Base-by-base conservation (phyloP, 2,113 vertebrate genomes). In the Lamprotornis superbus region DNA sequence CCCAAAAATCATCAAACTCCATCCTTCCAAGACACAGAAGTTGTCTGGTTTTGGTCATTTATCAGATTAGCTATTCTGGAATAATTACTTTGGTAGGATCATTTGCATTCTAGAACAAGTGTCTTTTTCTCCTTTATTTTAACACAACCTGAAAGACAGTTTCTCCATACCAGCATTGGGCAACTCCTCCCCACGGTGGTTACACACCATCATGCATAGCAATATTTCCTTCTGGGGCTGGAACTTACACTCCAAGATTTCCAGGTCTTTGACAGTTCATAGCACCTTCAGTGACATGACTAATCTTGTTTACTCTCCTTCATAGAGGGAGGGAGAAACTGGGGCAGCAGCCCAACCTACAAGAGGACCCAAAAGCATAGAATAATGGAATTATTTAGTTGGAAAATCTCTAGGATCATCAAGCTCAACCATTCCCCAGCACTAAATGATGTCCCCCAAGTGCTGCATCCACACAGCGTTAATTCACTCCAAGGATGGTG, bases 231-330 rank as follows among this genome's bases (percentile, higher is more conserved):
- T 89, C 81, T 79, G 13, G 0, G 1, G 2, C 60, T 74, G 80
- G 39, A 84, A 64, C 39, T 47, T 15, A 71, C 0, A 0, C 53
- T 60, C 17, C n/a, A 56, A 71, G 53, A 63, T 65, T 95, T 85
- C 81, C 84, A 93, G 75, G 70, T 85, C 81, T 82, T 64, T 74
- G 87, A 73, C 60, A 91, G 73, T 57, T 93, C 87, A 85, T 59
- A 61, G 71, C 67, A 86, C 74, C 70, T 89, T 84, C 87, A 70
- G 22, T 0, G 2, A 71, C 56, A 31, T 68, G 60, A 44, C 44
- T 40, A 76, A 92, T 11, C 4, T 35, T 39, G 11, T 61, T 91
- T 59, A 24, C 75, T 50, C 63, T 47, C 50, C 53, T 79, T 46
- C 44, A 6, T 1, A 21, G 5, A 61, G n/a, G 44, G 5, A 30